phyloP scores from a whole-genome alignment of 2,888 invertebrate species.

The Thyatira batis region DNA sequence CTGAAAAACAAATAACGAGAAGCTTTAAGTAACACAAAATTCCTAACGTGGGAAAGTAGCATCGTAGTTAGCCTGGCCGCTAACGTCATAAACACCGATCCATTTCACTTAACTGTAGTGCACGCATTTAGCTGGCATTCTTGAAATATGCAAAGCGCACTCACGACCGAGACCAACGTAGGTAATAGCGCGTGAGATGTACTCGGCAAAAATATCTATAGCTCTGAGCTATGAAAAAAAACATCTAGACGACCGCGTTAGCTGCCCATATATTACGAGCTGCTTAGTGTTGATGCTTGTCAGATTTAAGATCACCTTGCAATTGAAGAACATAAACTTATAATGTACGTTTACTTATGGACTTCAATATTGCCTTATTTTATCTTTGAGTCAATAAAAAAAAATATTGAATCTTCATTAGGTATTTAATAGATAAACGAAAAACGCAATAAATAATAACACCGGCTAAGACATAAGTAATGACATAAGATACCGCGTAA shows the following conservation, averaged over 20 bases:
- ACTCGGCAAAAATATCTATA: conserved; percentile 44
- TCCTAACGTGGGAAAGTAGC: conserved; percentile 58
- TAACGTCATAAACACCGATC: conserved; percentile 68
- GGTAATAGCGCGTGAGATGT: conserved; percentile 76
- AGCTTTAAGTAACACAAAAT: conserved; percentile 44
- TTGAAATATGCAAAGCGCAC: conserved; percentile 79
- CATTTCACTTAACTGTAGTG: conserved; percentile 70
- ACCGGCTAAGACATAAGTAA: too few relatives aligned
- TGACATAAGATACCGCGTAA: background rate
- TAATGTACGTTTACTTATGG: background rate
- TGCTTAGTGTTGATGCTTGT: background rate
- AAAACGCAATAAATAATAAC: background rate
- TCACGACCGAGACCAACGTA: conserved; percentile 59
- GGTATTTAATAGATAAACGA: too few relatives aligned
- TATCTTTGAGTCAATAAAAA: too few relatives aligned
- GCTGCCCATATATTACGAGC: conserved; percentile 39
- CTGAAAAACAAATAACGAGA: conserved; percentile 31
- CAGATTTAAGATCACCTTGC: background rate
- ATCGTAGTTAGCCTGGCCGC: conserved; percentile 41
- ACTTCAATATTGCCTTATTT: too few relatives aligned
- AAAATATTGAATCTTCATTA: too few relatives aligned
- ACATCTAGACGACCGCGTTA: conserved; percentile 48
- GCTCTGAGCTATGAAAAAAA: conserved; percentile 33
- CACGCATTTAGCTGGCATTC: conserved; percentile 71
- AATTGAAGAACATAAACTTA: background rate